phyloP scores from a whole-genome alignment of 2,888 invertebrate genomes.

The Sarcophaga subvicina region DNA sequence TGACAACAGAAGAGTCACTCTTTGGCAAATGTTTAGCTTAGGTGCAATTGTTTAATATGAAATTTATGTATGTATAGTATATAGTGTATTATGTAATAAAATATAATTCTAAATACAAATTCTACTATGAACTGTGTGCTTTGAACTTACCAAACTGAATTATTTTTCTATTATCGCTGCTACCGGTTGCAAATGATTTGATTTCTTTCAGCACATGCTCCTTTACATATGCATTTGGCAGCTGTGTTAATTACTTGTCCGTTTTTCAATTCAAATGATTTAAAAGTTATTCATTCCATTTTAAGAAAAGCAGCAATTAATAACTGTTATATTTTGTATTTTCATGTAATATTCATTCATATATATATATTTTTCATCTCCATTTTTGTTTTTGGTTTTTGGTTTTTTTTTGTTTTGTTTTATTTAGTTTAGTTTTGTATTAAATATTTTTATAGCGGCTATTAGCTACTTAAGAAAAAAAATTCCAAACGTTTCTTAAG shows the following conservation, averaged over 20 bases:
- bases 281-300: slow-evolving; percentile 3
- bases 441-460: slow-evolving; percentile 70
- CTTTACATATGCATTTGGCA: no score
- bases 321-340: slow-evolving; percentile 46
- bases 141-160: no score
- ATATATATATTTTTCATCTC: no score
- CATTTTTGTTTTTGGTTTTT: neutral
- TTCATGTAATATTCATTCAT: slow-evolving; percentile 66
- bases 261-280: slow-evolving; percentile 1
- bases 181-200: no score
- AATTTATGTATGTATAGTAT: no score
- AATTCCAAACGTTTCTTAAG: slow-evolving; percentile 70
- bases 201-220: no score
- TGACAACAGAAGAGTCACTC: slow-evolving; percentile 28
- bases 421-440: slow-evolving; percentile 55
- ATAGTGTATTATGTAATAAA: no score
- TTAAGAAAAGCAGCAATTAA: slow-evolving; percentile 33
- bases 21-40: neutral
- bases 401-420: slow-evolving; percentile 24
- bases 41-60: no score
- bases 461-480: slow-evolving; percentile 71
- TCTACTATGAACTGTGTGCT: no score
- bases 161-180: no score
- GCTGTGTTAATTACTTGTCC: neutral
- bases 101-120: no score